Evolutionary conservation across 1,140 invertebrate genomes (phyloP), one percentile per base, ranked within the genome.

Genomic region (Leptinotarsa lineolata): DNA sequence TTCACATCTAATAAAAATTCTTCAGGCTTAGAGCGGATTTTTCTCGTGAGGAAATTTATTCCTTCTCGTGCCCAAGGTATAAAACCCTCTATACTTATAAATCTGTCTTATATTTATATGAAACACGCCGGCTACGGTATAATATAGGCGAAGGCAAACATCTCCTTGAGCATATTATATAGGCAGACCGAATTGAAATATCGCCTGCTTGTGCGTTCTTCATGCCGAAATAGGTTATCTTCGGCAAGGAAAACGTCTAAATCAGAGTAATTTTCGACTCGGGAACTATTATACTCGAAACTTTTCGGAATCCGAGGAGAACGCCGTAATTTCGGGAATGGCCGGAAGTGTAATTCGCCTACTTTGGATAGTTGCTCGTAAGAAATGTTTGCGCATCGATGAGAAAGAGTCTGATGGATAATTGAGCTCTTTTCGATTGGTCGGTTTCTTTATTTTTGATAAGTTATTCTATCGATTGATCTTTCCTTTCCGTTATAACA

Each of bases 81-180:
- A 63, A 46, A 71, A 71, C 60, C 69, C 69, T 71, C 59, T 71
- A 61, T 63, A 71, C 69, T 71, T 71, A 71, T 71, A 71, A 71
- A 71, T 71, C 69, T 71, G 69, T 71, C 69, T 71, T 61, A 71
- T 63, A 71, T 71, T 71, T 71, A 71, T 71, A 71, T 71, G 69
- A 71, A 71, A 71, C 54, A 71, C 45, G 69, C 69, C 21, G 58
- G 48, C 68, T 22, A 44, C 48, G 68, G 16, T 13, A 64, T 68
- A 59, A 58, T 60, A 30, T 39, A 22, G 54, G 39, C 66, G 22
- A 59, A 59, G 39, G 68, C 68, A 59, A 59, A 59, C 68, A 69
- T 69, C 48, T 69, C 68, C 30, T 69, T 54, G 48, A 54, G 48
- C 48, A 68, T 48, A 68, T 68, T 68, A 68, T 45, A 46, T 20